phyloP scores from a whole-genome alignment of 1,140 invertebrate genomes.

The Mercenaria mercenaria region DNA sequence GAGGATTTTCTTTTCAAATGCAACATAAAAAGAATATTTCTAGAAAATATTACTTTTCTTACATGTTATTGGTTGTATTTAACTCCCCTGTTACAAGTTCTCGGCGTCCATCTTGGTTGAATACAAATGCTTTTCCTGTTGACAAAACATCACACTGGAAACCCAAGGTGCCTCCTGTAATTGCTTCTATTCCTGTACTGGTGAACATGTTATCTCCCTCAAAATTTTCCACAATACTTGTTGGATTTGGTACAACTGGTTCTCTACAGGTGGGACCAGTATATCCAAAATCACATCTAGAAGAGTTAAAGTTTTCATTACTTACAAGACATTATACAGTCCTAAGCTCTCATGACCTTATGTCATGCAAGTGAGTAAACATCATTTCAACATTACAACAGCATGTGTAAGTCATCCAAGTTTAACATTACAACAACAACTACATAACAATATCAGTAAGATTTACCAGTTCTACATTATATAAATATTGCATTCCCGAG shows the following conservation, averaged over 20 bases:
- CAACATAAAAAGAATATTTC: too few relatives aligned
- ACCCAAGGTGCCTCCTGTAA: constrained; percentile 80
- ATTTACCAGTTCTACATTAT: too few relatives aligned
- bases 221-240: constrained; percentile 84
- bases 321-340: constrained; percentile 74
- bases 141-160: constrained; percentile 86
- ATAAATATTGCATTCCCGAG: too few relatives aligned
- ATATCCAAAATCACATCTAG: constrained; percentile 86
- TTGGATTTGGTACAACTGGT: constrained; percentile 78
- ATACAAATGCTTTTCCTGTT: constrained; percentile 86
- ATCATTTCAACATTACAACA: neutral
- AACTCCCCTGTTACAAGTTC: constrained; percentile 85
- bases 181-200: constrained; percentile 65
- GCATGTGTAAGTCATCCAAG: too few relatives aligned
- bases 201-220: constrained; percentile 69
- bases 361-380: neutral
- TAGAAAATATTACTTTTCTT: too few relatives aligned
- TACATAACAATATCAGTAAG: too few relatives aligned
- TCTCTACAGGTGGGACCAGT: constrained; percentile 82
- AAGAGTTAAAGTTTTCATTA: constrained; percentile 24
- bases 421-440: too few relatives aligned
- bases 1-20: too few relatives aligned
- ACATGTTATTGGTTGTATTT: constrained; percentile 85
- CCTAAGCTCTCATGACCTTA: neutral
- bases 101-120: constrained; percentile 83